These are phyloP conservation scores for Drepana falcataria DNA, from an alignment of 2,888 invertebrate genomes.

Conservation along the genomic window DNA sequence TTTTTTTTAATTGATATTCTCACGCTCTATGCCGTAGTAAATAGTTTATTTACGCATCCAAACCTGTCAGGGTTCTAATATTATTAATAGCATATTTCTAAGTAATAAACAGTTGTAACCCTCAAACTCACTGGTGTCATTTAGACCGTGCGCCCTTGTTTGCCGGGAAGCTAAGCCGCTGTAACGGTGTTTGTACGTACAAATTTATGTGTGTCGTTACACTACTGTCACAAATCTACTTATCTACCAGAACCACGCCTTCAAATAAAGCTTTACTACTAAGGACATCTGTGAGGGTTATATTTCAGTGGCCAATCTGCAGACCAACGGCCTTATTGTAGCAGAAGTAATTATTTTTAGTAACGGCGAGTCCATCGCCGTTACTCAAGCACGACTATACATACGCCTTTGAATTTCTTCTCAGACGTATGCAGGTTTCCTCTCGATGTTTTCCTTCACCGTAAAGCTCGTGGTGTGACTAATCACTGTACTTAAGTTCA, in stretches of 20 bases:
- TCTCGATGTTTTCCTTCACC: too few relatives aligned
- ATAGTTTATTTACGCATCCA: neutral
- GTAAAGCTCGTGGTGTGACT: too few relatives aligned
- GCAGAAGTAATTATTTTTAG: too few relatives aligned
- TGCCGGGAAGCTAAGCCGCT: conserved; percentile 70
- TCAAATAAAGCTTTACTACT: conserved; percentile 41
- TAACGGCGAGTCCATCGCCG: too few relatives aligned
- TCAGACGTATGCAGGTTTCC: too few relatives aligned
- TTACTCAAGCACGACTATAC: too few relatives aligned
- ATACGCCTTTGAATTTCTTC: too few relatives aligned
- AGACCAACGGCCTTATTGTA: too few relatives aligned
- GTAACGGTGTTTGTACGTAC: conserved; percentile 69
- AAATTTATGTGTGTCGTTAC: conserved; percentile 71
- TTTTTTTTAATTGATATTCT: too few relatives aligned
- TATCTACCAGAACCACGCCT: conserved; percentile 75
- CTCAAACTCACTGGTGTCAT: conserved; percentile 52
- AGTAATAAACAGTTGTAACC: conserved; percentile 57
- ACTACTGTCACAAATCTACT: conserved; percentile 74
- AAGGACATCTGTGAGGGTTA: conserved; percentile 49
- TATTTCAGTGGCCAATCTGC: neutral
- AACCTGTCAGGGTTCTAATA: conserved; percentile 1
- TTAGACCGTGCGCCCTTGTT: conserved; percentile 59
- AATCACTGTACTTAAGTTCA: too few relatives aligned
- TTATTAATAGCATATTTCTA: conserved; percentile 39
- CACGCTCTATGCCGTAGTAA: too few relatives aligned